Evolutionary conservation across 1,140 invertebrate species (phyloP).

Genomic region (Caenorhabditis brenneri): DNA sequence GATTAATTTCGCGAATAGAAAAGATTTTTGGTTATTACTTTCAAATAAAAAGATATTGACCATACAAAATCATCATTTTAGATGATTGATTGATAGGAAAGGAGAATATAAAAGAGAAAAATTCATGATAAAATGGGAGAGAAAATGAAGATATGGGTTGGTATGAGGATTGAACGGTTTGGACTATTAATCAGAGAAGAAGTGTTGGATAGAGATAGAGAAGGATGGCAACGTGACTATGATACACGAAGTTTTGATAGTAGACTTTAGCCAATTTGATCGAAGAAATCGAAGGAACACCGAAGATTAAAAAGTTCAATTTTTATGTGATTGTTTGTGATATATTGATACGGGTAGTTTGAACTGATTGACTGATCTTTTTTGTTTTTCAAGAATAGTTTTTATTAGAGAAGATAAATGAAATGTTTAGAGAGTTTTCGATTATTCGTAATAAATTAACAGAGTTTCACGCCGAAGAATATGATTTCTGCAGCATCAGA

Average conservation of each 20-base stretch:
- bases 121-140: neutral
- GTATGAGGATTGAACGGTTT: slow-evolving; percentile 13
- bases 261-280: neutral
- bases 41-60: neutral
- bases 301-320: neutral
- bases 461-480: too few relatives aligned
- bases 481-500: too few relatives aligned
- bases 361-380: neutral
- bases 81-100: slow-evolving; percentile 13
- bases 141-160: neutral
- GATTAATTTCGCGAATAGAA: neutral
- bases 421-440: too few relatives aligned
- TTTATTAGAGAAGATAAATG: neutral
- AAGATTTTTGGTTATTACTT: neutral
- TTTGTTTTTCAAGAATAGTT: too few relatives aligned
- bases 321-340: neutral
- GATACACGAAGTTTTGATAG: neutral
- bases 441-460: too few relatives aligned
- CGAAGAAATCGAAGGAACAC: neutral
- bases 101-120: neutral
- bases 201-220: too few relatives aligned
- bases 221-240: neutral
- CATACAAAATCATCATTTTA: neutral
- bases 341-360: too few relatives aligned
- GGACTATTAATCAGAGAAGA: neutral